Percentiles rank a stretch among this genome's conserved stretches.
phyloP scores from a whole-genome alignment of 2,113 vertebrate genomes.

The Vombatus ursinus region DNA sequence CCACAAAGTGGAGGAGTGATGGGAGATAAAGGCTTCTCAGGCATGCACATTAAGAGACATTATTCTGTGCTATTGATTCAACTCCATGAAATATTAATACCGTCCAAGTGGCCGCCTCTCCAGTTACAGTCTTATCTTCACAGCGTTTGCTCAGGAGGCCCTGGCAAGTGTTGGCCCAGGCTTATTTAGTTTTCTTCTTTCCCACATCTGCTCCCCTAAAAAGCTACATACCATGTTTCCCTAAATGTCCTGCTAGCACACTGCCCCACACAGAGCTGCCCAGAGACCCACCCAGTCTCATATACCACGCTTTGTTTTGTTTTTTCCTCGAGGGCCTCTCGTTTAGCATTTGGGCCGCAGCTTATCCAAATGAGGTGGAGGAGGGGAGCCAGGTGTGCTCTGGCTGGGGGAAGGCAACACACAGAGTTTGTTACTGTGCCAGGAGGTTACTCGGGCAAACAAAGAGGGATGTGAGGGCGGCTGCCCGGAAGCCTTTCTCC shows the following conservation, averaged over 20 bases:
- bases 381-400: not conserved
- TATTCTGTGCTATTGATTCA: constrained; percentile 24
- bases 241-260: not conserved
- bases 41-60: not conserved
- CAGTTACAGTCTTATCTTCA: constrained; percentile 29
- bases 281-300: not conserved
- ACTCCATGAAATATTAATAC: constrained; percentile 43
- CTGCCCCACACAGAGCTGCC: not conserved
- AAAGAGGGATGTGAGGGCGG: not conserved
- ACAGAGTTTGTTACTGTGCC: not conserved
- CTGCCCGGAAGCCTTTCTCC: not conserved
- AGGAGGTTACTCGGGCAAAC: not conserved
- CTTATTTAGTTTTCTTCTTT: constrained; percentile 44
- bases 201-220: not conserved
- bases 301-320: not conserved
- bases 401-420: not conserved
- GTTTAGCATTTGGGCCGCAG: not conserved
- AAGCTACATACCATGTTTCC: not conserved
- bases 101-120: not conserved
- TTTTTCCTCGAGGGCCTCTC: not conserved
- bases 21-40: constrained; percentile 2
- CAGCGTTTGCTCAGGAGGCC: not conserved
- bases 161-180: not conserved
- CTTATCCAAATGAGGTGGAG: not conserved
- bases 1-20: not conserved